Percentiles rank a stretch among this genome's conserved stretches.
phyloP scores from a whole-genome alignment of 2,797 vertebrate species.

The Helicolenus hilgendorfi region DNA sequence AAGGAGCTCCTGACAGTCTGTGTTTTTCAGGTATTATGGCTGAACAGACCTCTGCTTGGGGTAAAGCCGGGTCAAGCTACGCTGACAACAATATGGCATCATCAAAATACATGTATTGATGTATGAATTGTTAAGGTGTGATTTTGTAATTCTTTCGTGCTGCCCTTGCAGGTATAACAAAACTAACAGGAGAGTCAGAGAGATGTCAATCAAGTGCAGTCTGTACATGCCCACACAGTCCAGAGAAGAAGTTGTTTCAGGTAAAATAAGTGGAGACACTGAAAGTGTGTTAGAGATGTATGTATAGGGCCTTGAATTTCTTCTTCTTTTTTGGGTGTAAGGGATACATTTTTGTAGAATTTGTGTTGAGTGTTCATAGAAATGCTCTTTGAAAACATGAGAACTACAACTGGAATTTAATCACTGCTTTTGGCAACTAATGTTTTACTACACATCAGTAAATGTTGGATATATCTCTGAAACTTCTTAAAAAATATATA shows the following conservation, averaged over 20 bases:
- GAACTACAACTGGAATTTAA: fast-evolving
- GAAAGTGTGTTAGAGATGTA: not conserved
- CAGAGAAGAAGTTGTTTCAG: not conserved
- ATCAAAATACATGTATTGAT: not conserved
- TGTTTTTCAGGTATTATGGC: not conserved
- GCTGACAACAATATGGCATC: not conserved
- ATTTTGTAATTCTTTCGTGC: not conserved
- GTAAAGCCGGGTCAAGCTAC: not conserved
- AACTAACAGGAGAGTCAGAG: not conserved
- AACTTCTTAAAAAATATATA: not conserved
- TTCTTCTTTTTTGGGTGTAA: not conserved
- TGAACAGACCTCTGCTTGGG: not conserved
- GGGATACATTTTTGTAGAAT: not conserved
- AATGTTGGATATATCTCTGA: not conserved
- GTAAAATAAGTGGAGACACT: not conserved
- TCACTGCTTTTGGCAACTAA: not conserved
- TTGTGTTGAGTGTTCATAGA: not conserved
- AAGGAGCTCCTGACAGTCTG: not conserved
- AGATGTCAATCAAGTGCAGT: not conserved
- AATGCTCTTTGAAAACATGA: not conserved
- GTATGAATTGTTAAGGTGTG: not conserved
- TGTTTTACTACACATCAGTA: not conserved
- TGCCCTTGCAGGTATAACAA: not conserved
- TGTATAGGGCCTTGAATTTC: not conserved
- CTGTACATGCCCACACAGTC: not conserved